phyloP scores from a whole-genome alignment of 1,140 invertebrate species.

The Drosophila truncata region DNA sequence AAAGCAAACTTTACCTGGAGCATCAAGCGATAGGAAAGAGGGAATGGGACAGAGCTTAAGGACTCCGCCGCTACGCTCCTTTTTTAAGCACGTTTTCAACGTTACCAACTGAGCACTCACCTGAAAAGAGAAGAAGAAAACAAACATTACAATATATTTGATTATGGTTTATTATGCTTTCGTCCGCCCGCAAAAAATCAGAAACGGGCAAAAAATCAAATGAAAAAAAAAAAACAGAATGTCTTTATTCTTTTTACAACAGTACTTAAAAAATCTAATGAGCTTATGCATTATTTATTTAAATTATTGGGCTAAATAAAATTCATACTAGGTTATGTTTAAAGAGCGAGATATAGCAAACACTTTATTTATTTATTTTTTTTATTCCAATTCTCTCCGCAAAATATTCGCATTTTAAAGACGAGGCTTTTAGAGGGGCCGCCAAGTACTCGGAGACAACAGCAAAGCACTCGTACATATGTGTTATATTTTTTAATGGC shows the following conservation, averaged over 20 bases:
- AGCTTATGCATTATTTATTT: too few relatives aligned
- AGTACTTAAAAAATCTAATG: neutral
- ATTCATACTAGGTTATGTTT: too few relatives aligned
- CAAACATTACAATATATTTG: constrained; percentile 82
- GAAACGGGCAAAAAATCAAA: constrained; percentile 53
- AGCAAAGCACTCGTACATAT: constrained; percentile 46
- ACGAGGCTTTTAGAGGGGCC: constrained; percentile 13
- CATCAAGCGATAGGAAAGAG: constrained; percentile 4
- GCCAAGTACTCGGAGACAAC: constrained; percentile 17
- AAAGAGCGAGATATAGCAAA: neutral
- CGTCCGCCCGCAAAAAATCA: constrained; percentile 37
- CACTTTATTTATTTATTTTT: neutral
- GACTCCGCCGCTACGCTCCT: constrained; percentile 27
- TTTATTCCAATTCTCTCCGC: constrained; percentile 20
- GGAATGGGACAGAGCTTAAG: constrained; percentile 3
- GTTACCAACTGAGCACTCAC: constrained; percentile 59
- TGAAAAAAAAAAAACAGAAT: constrained; percentile 28
- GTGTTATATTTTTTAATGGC: constrained; percentile 72
- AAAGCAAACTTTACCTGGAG: constrained; percentile 67
- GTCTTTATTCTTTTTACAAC: neutral
- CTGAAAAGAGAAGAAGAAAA: constrained; percentile 67
- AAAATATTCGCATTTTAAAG: constrained; percentile 33
- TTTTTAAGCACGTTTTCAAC: constrained; percentile 61
- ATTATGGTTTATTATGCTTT: constrained; percentile 74
- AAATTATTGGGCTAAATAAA: too few relatives aligned